These are phyloP conservation scores for Drosophila ustulata DNA, from an alignment of 2,888 invertebrate genomes.

Conservation along the genomic window DNA sequence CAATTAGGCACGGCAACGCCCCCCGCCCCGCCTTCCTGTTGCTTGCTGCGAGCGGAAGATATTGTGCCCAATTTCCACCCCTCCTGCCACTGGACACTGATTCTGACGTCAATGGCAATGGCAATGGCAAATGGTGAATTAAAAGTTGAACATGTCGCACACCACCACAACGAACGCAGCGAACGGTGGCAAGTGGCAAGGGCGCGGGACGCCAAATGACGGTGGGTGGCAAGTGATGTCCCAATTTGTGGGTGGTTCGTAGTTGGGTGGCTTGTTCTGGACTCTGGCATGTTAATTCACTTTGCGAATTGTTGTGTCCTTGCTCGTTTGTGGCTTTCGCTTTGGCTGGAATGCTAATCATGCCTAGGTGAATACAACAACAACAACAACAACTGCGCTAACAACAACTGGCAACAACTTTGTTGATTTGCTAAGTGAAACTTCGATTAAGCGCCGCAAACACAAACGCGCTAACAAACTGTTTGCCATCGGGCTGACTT, in stretches of 20 bases:
- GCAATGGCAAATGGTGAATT: conserved; percentile 59
- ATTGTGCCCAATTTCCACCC: conserved; percentile 52
- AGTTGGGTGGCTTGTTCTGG: conserved; percentile 30
- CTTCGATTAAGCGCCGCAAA: conserved; percentile 67
- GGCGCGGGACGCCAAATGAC: conserved; percentile 8
- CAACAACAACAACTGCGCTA: conserved; percentile 20
- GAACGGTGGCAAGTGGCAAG: conserved; percentile 18
- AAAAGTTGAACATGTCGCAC: conserved; percentile 76
- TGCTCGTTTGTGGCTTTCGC: conserved; percentile 42
- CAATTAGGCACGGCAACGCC: conserved; percentile 59
- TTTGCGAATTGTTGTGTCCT: conserved; percentile 73
- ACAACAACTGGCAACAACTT: conserved; percentile 58
- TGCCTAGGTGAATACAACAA: conserved; percentile 57
- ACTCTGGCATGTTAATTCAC: conserved; percentile 75
- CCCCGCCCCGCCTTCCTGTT: not conserved
- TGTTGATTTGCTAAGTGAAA: conserved; percentile 78
- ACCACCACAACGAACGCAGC: conserved; percentile 40
- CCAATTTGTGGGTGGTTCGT: conserved; percentile 31
- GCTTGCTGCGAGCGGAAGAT: conserved; percentile 56
- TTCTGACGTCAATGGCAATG: conserved; percentile 71
- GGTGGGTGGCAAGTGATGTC: conserved; percentile 5
- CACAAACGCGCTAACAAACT: conserved; percentile 49
- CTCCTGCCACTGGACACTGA: conserved; percentile 39
- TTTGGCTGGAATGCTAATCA: conserved; percentile 68
- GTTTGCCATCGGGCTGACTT: conserved; percentile 7